Base-by-base conservation (phyloP, 2,888 invertebrate species). In the Diloba caeruleocephala region DNA sequence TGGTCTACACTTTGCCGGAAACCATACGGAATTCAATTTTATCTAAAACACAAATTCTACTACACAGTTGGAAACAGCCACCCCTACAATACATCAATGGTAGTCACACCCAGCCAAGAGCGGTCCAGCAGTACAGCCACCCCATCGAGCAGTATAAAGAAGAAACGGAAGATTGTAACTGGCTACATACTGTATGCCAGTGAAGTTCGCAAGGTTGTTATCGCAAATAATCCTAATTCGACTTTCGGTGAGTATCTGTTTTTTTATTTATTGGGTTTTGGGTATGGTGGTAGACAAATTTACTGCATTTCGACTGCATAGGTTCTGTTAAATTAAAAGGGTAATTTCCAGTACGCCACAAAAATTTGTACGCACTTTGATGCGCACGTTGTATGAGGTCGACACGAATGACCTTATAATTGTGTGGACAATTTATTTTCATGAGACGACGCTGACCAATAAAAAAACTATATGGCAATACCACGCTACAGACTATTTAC, bases 131-230 rank as follows among this genome's bases (percentile, higher is more conserved):
- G 68, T 1, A 46, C 80, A 0, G 71, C 88, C 4, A 80, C 91
- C 0, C 89, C 92, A 0, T 74, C 85, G 19, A 85, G 81, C 42
- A 68, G 81, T 51, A 90, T 89, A 76, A 92, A 92, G 85, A 93
- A 93, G 80, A 92, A 96, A 72, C 97, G 97, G 93, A 96, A 97
- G 89, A 94, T 97, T 62, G 97, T 97, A 76, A 99, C 99, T 54
- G 99, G 99, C 6, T 99, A 99, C 94, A 99, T 99, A 72, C 94
- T 99, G 55, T 99, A 99, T 93, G 99, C 99, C 31, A 97, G 99
- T 80, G 99, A 99, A 92, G 97, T 98, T 37, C 95, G 99, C 46
- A 98, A 98, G 87, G 96, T 96, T 44, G 97, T 99, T 65, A 97
- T 98, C 64, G 97, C 97, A 73, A 98, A 97, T 82, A 98, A 99